Base-by-base conservation (phyloP, 2,888 invertebrate genomes). In the Oxystoma pomonae region DNA sequence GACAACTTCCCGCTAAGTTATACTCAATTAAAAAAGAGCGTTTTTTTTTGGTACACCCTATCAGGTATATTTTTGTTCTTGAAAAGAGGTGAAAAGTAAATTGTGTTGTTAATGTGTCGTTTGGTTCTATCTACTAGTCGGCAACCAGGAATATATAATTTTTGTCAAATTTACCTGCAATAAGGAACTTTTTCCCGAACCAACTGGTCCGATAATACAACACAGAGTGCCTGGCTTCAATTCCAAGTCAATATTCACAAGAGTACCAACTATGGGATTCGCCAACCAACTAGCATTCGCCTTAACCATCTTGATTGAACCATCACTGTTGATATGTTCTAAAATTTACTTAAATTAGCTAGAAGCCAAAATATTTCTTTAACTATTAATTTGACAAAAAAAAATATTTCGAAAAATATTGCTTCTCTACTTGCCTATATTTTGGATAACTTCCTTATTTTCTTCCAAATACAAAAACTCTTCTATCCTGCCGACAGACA, bases 151-250 rank as follows among this genome's bases (percentile, higher is more conserved):
- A 18, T n/a, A 21, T 16, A 16, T 1, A 12, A n/a, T 50, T n/a
- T n/a, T n/a, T n/a, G n/a, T n/a, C n/a, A 18, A 1, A 56, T 16
- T 7, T 65, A 90, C 80, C 76, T 90, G 88, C 21, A 90, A 79
- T 2, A 90, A 75, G 0, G 88, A 87, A 63, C 85, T 86, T 84
- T 94, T 90, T 69, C 90, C 90, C 22, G 86, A 78, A 16, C 90
- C 90, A 1, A 90, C 88, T 1, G 86, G 83, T 16, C 76, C 76
- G 20, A 90, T 89, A 55, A 90, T 84, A 63, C 76, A 76, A 61
- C 73, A 73, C 50, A 76, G 65, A 58, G 72, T 78, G 3, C 85
- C 84, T 0, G 82, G 79, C 66, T 80, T 78, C 1, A 86, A 76
- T 1, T 80, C 77, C 9, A 86, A 69, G 67, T 80, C 82, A 19